phyloP scores from a whole-genome alignment of 1,140 invertebrate species.

The Rhizoglyphus robini region DNA sequence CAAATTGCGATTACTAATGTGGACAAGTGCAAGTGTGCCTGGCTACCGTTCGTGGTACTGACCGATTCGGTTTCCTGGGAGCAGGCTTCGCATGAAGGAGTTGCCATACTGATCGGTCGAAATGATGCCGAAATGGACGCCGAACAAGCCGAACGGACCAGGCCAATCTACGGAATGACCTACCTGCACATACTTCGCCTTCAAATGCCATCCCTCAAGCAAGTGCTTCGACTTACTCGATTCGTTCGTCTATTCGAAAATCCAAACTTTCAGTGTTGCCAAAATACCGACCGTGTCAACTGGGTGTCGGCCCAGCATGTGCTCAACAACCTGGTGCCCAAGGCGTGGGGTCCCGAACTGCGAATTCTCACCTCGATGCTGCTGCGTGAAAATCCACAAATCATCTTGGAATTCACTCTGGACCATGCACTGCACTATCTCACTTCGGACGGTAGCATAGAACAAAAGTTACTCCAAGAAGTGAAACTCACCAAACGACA shows the following conservation, averaged over 20 bases:
- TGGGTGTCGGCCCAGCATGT: not conserved
- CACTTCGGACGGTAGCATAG: not conserved
- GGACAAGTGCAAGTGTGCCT: not conserved
- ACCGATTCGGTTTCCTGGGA: constrained; percentile 2
- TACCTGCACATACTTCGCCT: constrained; percentile 1
- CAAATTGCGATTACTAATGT: not conserved
- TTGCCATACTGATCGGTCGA: not conserved
- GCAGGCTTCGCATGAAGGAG: constrained; percentile 8
- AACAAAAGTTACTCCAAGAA: not conserved
- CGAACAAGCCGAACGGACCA: not conserved
- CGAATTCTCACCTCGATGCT: not conserved
- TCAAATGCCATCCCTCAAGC: not conserved
- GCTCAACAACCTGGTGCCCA: not conserved
- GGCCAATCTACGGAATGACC: not conserved
- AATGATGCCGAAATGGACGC: not conserved
- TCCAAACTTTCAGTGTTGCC: constrained; percentile 7
- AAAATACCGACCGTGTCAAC: not conserved
- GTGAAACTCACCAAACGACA: not conserved
- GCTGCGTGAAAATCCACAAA: not conserved
- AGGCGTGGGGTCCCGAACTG: constrained; percentile 15
- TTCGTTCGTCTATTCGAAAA: not conserved
- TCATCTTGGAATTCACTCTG: constrained; percentile 9
- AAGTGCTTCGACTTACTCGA: not conserved
- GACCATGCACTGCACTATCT: constrained; percentile 14
- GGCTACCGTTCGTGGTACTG: constrained; percentile 16